Percentiles rank a stretch among this genome's conserved stretches.
Conservation (phyloP, 2,888 invertebrate genomes). For the Lepidocyrtoides sp. region DNA sequence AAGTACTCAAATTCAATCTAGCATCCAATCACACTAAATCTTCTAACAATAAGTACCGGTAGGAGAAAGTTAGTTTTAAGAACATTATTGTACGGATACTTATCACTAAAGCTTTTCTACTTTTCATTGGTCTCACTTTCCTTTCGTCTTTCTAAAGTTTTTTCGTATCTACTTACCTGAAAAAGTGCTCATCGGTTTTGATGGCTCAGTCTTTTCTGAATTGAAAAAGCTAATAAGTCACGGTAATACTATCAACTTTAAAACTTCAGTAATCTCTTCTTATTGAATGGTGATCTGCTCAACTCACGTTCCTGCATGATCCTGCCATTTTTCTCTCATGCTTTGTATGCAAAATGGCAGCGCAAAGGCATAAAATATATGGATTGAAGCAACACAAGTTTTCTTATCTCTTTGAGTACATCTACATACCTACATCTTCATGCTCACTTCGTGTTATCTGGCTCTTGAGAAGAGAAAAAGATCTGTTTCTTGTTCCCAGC, state of each 20-base stretch:
- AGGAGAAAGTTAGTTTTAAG: not conserved
- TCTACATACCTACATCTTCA: too few species aligned
- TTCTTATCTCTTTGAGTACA: not conserved
- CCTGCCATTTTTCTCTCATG: not conserved
- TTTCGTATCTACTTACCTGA: not conserved
- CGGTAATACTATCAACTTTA: slow-evolving; percentile 21
- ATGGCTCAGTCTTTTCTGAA: not conserved
- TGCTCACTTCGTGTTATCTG: not conserved
- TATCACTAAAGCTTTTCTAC: not conserved
- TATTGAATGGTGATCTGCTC: not conserved
- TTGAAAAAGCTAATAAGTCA: slow-evolving; percentile 26
- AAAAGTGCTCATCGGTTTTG: not conserved
- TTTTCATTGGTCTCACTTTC: not conserved
- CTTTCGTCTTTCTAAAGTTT: not conserved
- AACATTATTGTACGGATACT: not conserved
- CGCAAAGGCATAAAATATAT: too few species aligned
- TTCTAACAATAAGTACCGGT: not conserved
- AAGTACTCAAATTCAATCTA: not conserved
- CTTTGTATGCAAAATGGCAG: not conserved
- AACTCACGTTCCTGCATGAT: not conserved
- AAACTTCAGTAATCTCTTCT: slow-evolving; percentile 4
- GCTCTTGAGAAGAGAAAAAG: not conserved
- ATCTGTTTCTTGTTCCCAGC: not conserved
- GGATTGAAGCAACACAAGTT: too few species aligned
- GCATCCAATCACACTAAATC: slow-evolving; percentile 7